Evolutionary conservation across 1,140 invertebrate genomes (phyloP), one percentile per base, ranked within the genome.

Genomic region (Cydia pomonella): DNA sequence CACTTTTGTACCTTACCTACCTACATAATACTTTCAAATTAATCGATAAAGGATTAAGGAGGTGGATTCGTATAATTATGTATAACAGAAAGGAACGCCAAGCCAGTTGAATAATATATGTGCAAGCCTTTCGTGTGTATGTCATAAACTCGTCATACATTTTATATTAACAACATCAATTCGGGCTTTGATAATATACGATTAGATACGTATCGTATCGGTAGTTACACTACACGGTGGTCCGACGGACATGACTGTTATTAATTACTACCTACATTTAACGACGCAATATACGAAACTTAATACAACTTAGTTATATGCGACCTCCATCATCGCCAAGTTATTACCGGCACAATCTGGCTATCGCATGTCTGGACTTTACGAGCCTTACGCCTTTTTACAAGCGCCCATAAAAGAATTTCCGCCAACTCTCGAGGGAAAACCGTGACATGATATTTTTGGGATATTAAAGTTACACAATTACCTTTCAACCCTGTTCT

Each of bases 401-500:
- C 64, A 69, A 69, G 64, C 27, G 64, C 5, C 64, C 64, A 69
- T 69, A 69, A 69, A 69, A 69, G 64, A 33, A 33, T 69, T 41
- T 33, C 64, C 64, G 63, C 29, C 27, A 69, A 69, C 27, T 69
- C 64, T 38, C 29, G 29, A 16, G 29, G 16, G 64, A 41, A 69
- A 69, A 33, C 21, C 64, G 29, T 69, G 64, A 69, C 64, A 38
- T 69, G 64, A 69, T 41, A 41, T 69, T 69, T 66, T 69, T 38
- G 27, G n/a, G 64, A 69, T 69, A 69, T 69, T 69, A 69, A 69
- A 33, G 64, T 69, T n/a, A 69, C 64, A 33, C 29, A 44, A 74
- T 21, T 41, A 25, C 79, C 69, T 53, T 82, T 79, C 77, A 25
- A 53, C 3, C 47, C 16, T n/a, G n/a, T 9, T 6, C 7, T 53